Percentiles rank a stretch among this genome's conserved stretches.
These are phyloP conservation scores for Poecile atricapillus DNA, from an alignment of 2,113 vertebrate species.

Conservation along the genomic window DNA sequence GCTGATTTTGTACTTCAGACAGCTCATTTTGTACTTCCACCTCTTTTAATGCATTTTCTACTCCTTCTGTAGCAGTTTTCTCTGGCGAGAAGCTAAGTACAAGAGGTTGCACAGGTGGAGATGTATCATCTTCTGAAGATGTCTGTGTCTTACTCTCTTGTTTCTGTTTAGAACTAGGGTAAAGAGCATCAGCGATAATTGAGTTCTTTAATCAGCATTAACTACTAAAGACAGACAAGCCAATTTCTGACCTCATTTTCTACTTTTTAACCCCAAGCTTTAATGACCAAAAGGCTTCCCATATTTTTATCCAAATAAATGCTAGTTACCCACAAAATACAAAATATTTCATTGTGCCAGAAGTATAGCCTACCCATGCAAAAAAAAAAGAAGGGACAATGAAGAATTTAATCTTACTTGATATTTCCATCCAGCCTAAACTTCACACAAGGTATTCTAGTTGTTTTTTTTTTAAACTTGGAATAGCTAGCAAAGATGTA, in stretches of 20 bases:
- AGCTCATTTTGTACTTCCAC: neutral
- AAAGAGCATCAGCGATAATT: neutral
- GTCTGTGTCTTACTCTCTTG: neutral
- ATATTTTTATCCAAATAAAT: neutral
- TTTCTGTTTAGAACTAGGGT: conserved; percentile 7
- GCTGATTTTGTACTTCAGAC: neutral
- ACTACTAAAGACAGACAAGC: neutral
- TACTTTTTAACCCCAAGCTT: neutral
- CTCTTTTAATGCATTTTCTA: neutral
- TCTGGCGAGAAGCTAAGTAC: conserved; percentile 76
- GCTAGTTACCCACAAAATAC: neutral
- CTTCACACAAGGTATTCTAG: neutral
- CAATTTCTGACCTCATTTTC: neutral
- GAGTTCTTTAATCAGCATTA: neutral
- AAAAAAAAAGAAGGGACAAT: neutral
- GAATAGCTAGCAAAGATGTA: neutral
- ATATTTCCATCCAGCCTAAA: neutral
- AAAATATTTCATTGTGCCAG: neutral
- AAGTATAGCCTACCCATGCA: neutral
- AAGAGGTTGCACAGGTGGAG: conserved; percentile 45
- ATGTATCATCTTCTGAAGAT: neutral
- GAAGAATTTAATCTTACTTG: neutral
- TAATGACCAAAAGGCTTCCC: neutral
- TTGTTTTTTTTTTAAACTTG: neutral
- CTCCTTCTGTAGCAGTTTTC: neutral